A percentile compares a stretch with the other conserved stretches of the same genome.
phyloP scores from a whole-genome alignment of 2,888 invertebrate species.

The Aphodius sticticus region DNA sequence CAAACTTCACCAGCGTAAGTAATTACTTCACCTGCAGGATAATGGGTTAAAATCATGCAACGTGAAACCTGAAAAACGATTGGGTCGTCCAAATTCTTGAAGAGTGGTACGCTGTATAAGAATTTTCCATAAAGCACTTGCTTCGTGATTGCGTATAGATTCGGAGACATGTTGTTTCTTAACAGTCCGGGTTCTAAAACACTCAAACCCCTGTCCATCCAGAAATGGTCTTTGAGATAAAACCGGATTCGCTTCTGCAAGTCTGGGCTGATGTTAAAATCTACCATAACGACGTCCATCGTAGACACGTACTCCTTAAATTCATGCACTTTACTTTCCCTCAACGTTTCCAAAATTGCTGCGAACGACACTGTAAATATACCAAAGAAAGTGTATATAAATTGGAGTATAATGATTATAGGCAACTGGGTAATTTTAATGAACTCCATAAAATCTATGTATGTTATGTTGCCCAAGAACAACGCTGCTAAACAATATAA shows the following conservation, averaged over 20 bases:
- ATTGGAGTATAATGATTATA: conserved; percentile 23
- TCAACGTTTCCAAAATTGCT: conserved; percentile 61
- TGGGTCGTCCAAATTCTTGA: conserved; percentile 27
- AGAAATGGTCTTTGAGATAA: conserved; percentile 27
- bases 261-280: conserved; percentile 61
- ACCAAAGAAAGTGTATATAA: conserved; percentile 30
- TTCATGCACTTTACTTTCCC: conserved; percentile 51
- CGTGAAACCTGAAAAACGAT: conserved; percentile 38
- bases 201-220: conserved; percentile 24
- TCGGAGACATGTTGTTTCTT: conserved; percentile 27
- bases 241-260: conserved; percentile 57
- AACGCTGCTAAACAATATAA: conserved; percentile 26
- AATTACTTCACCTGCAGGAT: conserved; percentile 45
- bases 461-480: conserved; percentile 31
- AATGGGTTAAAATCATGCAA: conserved; percentile 34
- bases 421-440: neutral
- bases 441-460: conserved; percentile 27
- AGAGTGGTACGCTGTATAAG: conserved; percentile 19
- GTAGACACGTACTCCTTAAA: conserved; percentile 32
- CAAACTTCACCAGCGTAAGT: conserved; percentile 44
- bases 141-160: conserved; percentile 21
- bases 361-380: conserved; percentile 51
- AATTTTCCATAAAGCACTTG: conserved; percentile 32
- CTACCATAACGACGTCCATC: conserved; percentile 62
- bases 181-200: conserved; percentile 28